Evolutionary conservation across 1,140 invertebrate species (phyloP).

Genomic region (Drosophila subobscura): DNA sequence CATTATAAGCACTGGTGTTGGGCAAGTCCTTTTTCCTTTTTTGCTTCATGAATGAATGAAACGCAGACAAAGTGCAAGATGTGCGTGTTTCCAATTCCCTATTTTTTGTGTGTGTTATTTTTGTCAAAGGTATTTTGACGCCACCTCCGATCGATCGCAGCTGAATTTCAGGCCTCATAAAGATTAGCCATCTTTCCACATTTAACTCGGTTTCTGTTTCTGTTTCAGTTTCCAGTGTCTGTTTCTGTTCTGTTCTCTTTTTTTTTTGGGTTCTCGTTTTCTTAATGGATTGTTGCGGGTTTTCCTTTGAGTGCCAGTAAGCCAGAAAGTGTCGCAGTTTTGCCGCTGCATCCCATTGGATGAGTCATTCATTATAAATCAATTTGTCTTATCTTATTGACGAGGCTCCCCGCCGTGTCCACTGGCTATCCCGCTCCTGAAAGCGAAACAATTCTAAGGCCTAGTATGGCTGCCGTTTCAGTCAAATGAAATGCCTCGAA

Average conservation of each 20-base stretch:
- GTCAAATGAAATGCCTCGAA: slow-evolving; percentile 28
- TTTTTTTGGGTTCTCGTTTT: slow-evolving; percentile 28
- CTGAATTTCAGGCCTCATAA: slow-evolving; percentile 67
- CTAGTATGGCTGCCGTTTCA: slow-evolving; percentile 38
- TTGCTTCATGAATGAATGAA: slow-evolving; percentile 76
- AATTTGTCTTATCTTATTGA: slow-evolving; percentile 72
- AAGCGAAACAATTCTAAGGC: slow-evolving; percentile 24
- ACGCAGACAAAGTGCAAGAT: slow-evolving; percentile 19
- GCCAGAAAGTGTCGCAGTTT: slow-evolving; percentile 41
- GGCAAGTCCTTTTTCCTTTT: slow-evolving; percentile 28
- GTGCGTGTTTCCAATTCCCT: slow-evolving; percentile 18
- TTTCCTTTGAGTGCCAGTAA: slow-evolving; percentile 16
- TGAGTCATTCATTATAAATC: slow-evolving; percentile 79
- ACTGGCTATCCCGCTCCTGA: slow-evolving; percentile 13
- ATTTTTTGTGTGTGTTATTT: slow-evolving; percentile 37
- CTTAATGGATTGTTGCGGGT: slow-evolving; percentile 43
- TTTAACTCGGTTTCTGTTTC: slow-evolving; percentile 37
- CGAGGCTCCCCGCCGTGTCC: slow-evolving; percentile 32
- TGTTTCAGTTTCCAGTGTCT: slow-evolving; percentile 17
- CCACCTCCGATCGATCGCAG: slow-evolving; percentile 57
- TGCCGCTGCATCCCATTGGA: slow-evolving; percentile 45
- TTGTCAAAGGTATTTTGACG: slow-evolving; percentile 73
- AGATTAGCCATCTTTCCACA: slow-evolving; percentile 80
- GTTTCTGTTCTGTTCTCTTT: slow-evolving; percentile 32
- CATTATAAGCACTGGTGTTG: slow-evolving; percentile 61